A percentile compares a stretch with the other conserved stretches of the same genome.
These are phyloP conservation scores for Bolborhynchus lineola DNA, from an alignment of 2,113 vertebrate species.

Conservation along the genomic window DNA sequence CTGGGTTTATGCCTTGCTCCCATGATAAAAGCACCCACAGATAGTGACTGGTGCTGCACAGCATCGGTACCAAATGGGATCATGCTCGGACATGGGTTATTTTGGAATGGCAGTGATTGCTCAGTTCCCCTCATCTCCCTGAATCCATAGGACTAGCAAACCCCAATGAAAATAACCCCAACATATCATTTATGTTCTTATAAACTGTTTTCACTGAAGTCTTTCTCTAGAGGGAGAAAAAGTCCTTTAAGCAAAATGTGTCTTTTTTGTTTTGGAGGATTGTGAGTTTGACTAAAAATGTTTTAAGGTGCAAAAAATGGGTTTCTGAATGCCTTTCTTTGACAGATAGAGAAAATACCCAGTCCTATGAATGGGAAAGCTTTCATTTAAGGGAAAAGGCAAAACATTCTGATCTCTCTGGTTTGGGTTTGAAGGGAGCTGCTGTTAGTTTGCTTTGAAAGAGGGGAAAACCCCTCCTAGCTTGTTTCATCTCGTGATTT, in stretches of 20 bases:
- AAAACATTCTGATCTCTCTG: neutral
- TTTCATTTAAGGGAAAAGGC: neutral
- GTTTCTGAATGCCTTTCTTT: neutral
- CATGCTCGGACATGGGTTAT: neutral
- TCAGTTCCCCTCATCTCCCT: neutral
- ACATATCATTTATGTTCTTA: neutral
- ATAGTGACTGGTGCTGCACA: neutral
- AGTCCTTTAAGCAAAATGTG: neutral
- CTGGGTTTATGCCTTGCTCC: neutral
- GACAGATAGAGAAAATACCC: neutral
- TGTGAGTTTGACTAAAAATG: neutral
- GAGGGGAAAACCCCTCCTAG: neutral
- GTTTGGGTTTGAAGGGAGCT: neutral
- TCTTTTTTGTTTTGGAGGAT: neutral
- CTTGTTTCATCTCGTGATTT: neutral
- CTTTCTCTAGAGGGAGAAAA: neutral
- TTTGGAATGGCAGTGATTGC: neutral
- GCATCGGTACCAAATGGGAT: rapidly evolving
- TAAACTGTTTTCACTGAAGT: neutral
- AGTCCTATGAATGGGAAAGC: neutral
- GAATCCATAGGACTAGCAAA: neutral
- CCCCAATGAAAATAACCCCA: neutral
- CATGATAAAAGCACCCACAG: neutral
- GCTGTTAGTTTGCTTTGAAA: neutral
- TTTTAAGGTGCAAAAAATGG: neutral